Base-by-base conservation (phyloP, 1,140 invertebrate genomes). In the Thereuonema tuberculata region DNA sequence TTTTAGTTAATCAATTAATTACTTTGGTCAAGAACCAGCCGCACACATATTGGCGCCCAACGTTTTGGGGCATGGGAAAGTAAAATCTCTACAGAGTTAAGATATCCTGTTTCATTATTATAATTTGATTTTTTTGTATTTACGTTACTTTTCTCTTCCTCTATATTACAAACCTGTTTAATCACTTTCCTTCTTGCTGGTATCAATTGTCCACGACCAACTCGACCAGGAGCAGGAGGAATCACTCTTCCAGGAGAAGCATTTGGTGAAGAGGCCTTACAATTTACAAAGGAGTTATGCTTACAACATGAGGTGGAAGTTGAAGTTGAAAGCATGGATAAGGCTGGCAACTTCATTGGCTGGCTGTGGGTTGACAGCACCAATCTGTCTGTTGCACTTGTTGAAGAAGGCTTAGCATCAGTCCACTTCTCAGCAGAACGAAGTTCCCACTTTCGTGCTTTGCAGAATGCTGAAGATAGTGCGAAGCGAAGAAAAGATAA, bases 291-390 rank as follows among this genome's bases (percentile, higher is more conserved):
- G 65, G 90, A 93, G 64, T 78, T 82, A 59, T 85, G 87, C 62
- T 74, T 98, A 61, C 97, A 99, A 69, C 81, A 86, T 60, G 95
- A 99, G 70, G 77, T 99, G 1, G 83, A 91, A 63, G 85, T 99
- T 54, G 86, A 93, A 68, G 89, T 99, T 27, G 95, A 98, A 69
- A 83, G 84, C 52, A 91, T 93, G 75, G 95, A 99, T 69, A 97
- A 96, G 69, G 90, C 87, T 50, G 94, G 94, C 64, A 89, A 88
- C 64, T 98, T 98, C 68, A 98, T 99, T 69, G 96, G 96, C 2
- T 98, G 92, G 87, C 72, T 98, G 1, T 93, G 86, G 78, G 80
- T 91, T 20, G 90, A 96, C 28, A 79, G 78, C 54, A 76, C 84
- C 2, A 94, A 94, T 68, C 72, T 98, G 56, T 93, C 92, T 0